phyloP scores from a whole-genome alignment of 1,140 invertebrate genomes.

The Drosophila pseudoananassae region DNA sequence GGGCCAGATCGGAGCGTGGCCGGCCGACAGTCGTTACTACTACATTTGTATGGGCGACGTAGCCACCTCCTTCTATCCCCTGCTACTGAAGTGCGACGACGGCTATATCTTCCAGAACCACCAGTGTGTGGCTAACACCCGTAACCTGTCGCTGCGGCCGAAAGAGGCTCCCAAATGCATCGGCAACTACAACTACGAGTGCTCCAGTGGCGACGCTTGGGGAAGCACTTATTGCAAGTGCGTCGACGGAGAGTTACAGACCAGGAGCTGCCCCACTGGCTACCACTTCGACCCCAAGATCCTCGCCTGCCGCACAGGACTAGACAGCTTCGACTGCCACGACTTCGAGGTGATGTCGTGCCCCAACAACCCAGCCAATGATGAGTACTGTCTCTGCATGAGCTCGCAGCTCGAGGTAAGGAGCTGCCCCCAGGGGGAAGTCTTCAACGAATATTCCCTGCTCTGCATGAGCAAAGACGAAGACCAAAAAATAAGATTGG shows the following conservation, averaged over 20 bases:
- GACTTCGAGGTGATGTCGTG: constrained; percentile 8
- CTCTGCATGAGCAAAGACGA: not conserved
- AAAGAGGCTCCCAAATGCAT: constrained; percentile 3
- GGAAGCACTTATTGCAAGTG: constrained; percentile 14
- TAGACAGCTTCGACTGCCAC: not conserved
- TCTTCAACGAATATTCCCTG: not conserved
- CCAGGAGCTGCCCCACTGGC: constrained; percentile 3
- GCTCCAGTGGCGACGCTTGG: not conserved
- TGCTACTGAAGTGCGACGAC: constrained; percentile 62
- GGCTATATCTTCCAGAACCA: constrained; percentile 57
- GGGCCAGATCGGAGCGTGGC: constrained; percentile 67
- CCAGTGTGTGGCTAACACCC: constrained; percentile 34
- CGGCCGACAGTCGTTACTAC: constrained; percentile 64
- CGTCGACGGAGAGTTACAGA: constrained; percentile 12
- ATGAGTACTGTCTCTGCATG: constrained; percentile 33
- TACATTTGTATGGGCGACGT: constrained; percentile 70
- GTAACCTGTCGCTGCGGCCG: not conserved
- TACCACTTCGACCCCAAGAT: constrained; percentile 5
- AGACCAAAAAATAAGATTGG: not conserved
- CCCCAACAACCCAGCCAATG: not conserved
- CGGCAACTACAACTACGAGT: constrained; percentile 12
- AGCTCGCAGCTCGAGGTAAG: not conserved
- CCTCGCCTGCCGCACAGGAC: not conserved
- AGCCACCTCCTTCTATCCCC: constrained; percentile 51
- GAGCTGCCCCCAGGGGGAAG: constrained; percentile 28